phyloP scores from a whole-genome alignment of 2,113 vertebrate genomes.

The Sylvicapra grimmia region DNA sequence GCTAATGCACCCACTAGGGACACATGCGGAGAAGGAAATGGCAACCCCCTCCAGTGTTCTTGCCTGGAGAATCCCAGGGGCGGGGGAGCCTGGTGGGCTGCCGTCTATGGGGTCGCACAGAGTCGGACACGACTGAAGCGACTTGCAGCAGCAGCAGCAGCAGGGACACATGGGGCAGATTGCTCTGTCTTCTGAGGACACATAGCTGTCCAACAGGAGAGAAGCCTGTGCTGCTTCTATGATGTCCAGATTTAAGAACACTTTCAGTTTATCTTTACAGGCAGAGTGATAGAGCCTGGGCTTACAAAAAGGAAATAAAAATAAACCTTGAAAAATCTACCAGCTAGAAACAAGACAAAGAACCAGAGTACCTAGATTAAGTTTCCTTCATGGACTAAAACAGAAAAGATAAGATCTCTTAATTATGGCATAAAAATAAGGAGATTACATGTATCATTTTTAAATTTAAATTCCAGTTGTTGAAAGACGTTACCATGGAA shows the following conservation, averaged over 20 bases:
- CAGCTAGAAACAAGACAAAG: not conserved
- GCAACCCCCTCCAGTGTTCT: no score
- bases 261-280: not conserved
- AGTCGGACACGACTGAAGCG: fast-evolving
- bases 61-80: no score
- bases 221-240: not conserved
- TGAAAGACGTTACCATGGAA: not conserved
- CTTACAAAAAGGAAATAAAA: not conserved
- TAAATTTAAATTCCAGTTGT: not conserved
- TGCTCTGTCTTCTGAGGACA: not conserved
- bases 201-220: not conserved
- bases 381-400: not conserved
- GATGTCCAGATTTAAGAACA: not conserved
- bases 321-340: not conserved
- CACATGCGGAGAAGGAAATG: no score
- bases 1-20: not conserved
- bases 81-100: no score
- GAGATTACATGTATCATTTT: not conserved
- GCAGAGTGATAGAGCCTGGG: not conserved
- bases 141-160: no score
- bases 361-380: not conserved
- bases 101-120: fast-evolving
- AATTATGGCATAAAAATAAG: not conserved
- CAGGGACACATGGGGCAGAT: not conserved
- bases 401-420: not conserved